Conservation (phyloP, 2,888 invertebrate species). For the Tetrapedia diversipes region DNA sequence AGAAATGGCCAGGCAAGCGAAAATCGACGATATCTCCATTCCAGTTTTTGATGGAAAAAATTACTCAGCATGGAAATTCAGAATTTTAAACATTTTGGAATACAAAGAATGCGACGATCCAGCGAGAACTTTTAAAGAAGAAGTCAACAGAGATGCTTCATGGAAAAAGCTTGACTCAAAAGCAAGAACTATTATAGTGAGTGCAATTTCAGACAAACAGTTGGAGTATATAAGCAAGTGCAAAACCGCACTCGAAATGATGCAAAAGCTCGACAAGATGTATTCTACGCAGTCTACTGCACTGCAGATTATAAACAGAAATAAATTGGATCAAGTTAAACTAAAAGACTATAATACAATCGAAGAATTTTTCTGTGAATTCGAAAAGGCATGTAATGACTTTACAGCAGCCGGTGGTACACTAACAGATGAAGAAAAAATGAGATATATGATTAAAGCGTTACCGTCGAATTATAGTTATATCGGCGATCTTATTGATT, state of each 20-base stretch:
- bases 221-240: conserved; percentile 49
- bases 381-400: conserved; percentile 64
- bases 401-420: conserved; percentile 62
- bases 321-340: conserved; percentile 51
- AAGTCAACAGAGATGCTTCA: background rate
- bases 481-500: conserved; percentile 69
- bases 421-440: conserved; percentile 63
- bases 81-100: background rate
- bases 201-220: conserved; percentile 33
- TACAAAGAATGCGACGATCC: conserved; percentile 11
- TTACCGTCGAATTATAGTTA: conserved; percentile 66
- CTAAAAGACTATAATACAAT: conserved; percentile 52
- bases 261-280: conserved; percentile 61
- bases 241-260: conserved; percentile 38
- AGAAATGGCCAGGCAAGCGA: conserved; percentile 10
- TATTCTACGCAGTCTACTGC: conserved; percentile 61
- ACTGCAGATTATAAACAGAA: conserved; percentile 47
- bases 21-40: conserved; percentile 1
- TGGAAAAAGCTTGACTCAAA: conserved; percentile 8
- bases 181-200: conserved; percentile 4
- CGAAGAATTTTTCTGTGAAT: conserved; percentile 59
- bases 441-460: conserved; percentile 67
- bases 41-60: conserved; percentile 5
- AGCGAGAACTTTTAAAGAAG: background rate
- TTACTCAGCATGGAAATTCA: background rate